Evolutionary conservation across 2,113 vertebrate species (phyloP), one percentile per base, ranked within the genome.

Genomic region (Myiagra hebetior): DNA sequence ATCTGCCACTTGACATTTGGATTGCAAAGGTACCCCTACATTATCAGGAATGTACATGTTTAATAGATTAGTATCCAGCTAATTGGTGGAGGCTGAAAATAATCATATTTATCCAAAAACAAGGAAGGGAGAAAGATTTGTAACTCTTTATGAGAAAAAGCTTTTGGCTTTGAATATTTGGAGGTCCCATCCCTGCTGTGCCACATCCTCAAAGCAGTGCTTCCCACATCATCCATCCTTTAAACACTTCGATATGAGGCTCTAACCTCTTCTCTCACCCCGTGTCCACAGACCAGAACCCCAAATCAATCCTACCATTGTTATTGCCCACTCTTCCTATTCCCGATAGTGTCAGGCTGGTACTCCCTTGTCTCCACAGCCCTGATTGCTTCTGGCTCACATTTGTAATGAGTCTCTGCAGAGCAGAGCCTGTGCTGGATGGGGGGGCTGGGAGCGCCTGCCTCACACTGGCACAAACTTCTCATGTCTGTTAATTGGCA

Each of bases 381-480:
- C 50, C 39, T 0, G 0, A 7, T 7, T 75, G 53, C 56, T 84
- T 73, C 84, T 83, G 59, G 30, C 53, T 88, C 31, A 17, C 11
- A 28, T 81, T 60, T 39, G 39, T 44, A 31, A 44, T 35, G 49
- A 56, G 26, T 27, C 35, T 42, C 35, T 55, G 35, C 30, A 50
- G 30, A 33, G 42, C 55, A 37, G 59, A 74, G 28, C 28, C 13
- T 60, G 19, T 3, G 1, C 13, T 46, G n/a, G 11, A 7, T 0
- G 3, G 4, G 19, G 49, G 47, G 27, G 21, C 37, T 69, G 46
- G 27, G 16, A 87, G 0, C 0, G 0, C 42, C 50, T 76, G 62
- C 23, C 27, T 92, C 63, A 57, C 1, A 1, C 26, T 73, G 70
- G 28, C 49, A 76, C 41, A 62, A 19, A 57, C 12, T 62, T 76